phyloP scores from a whole-genome alignment of 2,797 vertebrate species.

The Falco concolor region DNA sequence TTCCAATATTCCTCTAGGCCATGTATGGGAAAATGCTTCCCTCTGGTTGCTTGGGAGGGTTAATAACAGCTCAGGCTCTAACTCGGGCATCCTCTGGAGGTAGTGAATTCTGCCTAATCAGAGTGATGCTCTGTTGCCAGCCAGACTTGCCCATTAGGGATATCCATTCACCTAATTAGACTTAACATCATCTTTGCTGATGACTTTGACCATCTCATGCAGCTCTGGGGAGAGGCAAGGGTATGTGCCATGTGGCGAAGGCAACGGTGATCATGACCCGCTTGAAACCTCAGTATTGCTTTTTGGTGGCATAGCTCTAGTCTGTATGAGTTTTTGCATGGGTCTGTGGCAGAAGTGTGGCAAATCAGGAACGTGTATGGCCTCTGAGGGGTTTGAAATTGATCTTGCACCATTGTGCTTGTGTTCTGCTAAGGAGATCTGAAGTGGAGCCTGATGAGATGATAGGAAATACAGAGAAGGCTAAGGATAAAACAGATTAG shows the following conservation, averaged over 20 bases:
- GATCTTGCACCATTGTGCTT: not conserved
- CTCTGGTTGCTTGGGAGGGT: not conserved
- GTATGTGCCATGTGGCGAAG: not conserved
- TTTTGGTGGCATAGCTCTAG: not conserved
- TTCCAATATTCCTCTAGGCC: not conserved
- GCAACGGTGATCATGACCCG: not conserved
- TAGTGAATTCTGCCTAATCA: not conserved
- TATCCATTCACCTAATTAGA: not conserved
- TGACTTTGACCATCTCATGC: not conserved
- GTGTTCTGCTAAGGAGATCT: not conserved
- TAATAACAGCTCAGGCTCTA: not conserved
- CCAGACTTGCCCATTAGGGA: not conserved
- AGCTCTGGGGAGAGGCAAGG: not conserved
- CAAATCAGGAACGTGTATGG: not conserved
- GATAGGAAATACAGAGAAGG: not conserved
- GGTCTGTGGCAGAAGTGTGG: not conserved
- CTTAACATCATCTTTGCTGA: not conserved
- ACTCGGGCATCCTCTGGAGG: not conserved
- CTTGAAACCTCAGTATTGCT: not conserved
- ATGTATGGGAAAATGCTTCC: not conserved
- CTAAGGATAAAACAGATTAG: not conserved
- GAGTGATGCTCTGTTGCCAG: not conserved
- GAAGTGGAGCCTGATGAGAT: not conserved
- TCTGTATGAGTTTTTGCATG: not conserved
- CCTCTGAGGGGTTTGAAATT: not conserved